These are phyloP conservation scores for Microchrysa polita DNA, from an alignment of 2,888 invertebrate genomes.

Conservation along the genomic window DNA sequence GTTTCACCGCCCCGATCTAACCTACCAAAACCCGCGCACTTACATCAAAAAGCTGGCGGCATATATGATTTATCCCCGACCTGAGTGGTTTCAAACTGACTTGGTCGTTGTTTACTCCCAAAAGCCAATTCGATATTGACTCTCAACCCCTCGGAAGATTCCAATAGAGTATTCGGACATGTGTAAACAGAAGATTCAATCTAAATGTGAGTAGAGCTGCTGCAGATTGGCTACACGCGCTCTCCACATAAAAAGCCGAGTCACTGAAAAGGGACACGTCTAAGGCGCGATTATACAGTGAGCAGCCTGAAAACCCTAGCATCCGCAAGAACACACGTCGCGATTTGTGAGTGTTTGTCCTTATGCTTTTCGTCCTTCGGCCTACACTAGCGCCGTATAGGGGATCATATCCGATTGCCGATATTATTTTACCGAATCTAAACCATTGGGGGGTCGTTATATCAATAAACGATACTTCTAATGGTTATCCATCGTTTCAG, in stretches of 20 bases:
- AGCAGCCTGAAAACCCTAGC: constrained; percentile 21
- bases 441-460: constrained; percentile 46
- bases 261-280: constrained; percentile 18
- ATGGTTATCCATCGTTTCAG: constrained; percentile 45
- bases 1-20: no score
- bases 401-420: constrained; percentile 40
- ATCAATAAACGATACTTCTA: constrained; percentile 47
- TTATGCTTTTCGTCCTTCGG: constrained; percentile 37
- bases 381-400: no score
- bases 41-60: background rate
- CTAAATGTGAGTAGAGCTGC: constrained; percentile 39
- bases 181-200: constrained; percentile 48
- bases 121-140: constrained; percentile 36
- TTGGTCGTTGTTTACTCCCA: constrained; percentile 42
- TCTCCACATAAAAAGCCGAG: constrained; percentile 3
- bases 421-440: constrained; percentile 42
- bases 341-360: constrained; percentile 46
- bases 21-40: no score
- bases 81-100: constrained; percentile 40
- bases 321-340: constrained; percentile 46
- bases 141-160: constrained; percentile 21
- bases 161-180: constrained; percentile 47
- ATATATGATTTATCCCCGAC: constrained; percentile 41
- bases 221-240: constrained; percentile 38
- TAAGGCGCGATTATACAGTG: constrained; percentile 9